Evolutionary conservation across 2,113 vertebrate genomes (phyloP), one percentile per base, ranked within the genome.

Genomic region (Mesembrinibis cayennensis): DNA sequence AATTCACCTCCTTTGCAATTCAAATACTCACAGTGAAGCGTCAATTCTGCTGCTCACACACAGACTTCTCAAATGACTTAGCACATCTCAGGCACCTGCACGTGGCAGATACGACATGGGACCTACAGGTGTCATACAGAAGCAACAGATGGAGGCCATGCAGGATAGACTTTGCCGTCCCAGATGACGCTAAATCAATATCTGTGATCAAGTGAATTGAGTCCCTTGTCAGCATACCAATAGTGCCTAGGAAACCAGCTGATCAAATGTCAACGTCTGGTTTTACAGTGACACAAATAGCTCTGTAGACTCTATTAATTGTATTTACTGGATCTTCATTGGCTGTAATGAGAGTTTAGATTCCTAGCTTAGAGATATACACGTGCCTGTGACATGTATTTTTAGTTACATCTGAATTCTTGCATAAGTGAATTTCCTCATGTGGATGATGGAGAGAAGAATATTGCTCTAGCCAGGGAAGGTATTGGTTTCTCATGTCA

Each of bases 1-100:
- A 83, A 73, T 73, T 92, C 17, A 27, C 19, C 13, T 78, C 38
- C 69, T 58, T 82, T 8, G 1, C 22, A 29, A n/a, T 66, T 81
- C 21, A 52, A 11, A n/a, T 56, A 38, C 3, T 70, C 36, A 42
- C 0, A 1, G 16, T 8, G 10, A 61, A 56, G 26, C 2, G 2
- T 58, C 38, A 42, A 0, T 59, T 76, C 50, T 76, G 9, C 25
- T 67, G 11, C 22, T 83, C 30, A 65, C 19, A 44, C 2, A 19
- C 8, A 18, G 34, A 47, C 5, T 69, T 83, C 23, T 34, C 25
- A 84, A 73, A 73, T 1, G 2, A 13, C 23, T 52, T 55, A 44
- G 38, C 1, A 7, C 50, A 1, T 29, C 38, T 76, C 5, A 7
- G 67, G 11, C 47, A 69, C 21, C 45, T 89, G 11, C 27, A 16